phyloP scores from a whole-genome alignment of 2,797 vertebrate species.

The Vultur gryphus region DNA sequence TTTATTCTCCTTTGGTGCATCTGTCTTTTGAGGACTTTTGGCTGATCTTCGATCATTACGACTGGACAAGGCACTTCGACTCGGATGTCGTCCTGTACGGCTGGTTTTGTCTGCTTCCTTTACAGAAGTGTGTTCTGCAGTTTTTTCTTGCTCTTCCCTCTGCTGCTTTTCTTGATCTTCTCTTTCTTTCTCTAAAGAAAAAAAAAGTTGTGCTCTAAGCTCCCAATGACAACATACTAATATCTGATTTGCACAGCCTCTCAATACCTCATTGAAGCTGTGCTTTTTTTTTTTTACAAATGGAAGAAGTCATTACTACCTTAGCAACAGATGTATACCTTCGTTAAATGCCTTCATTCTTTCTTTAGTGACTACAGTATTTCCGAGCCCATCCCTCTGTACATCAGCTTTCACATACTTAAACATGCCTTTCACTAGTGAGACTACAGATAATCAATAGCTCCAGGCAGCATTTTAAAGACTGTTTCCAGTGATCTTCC shows the following conservation, averaged over 20 bases:
- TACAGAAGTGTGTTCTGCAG: not conserved
- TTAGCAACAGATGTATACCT: not conserved
- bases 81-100: conserved; percentile 13
- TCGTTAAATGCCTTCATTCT: not conserved
- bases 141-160: conserved; percentile 42
- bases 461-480: not conserved
- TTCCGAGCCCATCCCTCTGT: not conserved
- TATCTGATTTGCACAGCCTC: not conserved
- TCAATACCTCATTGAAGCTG: not conserved
- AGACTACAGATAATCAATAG: not conserved
- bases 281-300: not conserved
- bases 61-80: conserved; percentile 71
- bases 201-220: not conserved
- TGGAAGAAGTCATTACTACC: not conserved
- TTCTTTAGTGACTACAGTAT: not conserved
- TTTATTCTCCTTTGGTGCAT: conserved; percentile 77
- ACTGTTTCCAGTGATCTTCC: not conserved
- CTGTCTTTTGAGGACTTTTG: conserved; percentile 67
- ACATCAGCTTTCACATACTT: not conserved
- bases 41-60: conserved; percentile 60
- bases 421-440: not conserved
- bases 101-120: conserved; percentile 40
- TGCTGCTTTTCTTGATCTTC: conserved; percentile 48
- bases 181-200: conserved; percentile 26
- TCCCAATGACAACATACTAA: not conserved